Percentiles rank a stretch among this genome's conserved stretches.
Evolutionary conservation across 2,888 invertebrate species (phyloP).

Genomic region (Ectemnius lituratus): DNA sequence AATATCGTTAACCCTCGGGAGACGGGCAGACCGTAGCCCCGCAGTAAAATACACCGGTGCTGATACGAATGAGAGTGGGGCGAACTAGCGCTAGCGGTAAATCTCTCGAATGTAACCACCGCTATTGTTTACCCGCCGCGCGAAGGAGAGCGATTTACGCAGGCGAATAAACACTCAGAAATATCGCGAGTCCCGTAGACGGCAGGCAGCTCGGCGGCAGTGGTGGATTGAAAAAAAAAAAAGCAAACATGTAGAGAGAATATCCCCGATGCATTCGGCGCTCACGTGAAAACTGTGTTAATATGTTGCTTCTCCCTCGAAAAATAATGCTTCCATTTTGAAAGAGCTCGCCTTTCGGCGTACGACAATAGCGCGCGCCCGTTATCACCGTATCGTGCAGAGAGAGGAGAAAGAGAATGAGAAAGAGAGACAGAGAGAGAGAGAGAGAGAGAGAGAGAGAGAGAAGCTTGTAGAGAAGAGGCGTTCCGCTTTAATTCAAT

Average conservation of each 20-base stretch:
- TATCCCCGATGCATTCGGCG: too few relatives aligned
- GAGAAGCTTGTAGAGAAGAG: background rate
- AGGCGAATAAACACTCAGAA: background rate
- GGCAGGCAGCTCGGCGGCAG: too few relatives aligned
- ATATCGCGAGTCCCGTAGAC: too few relatives aligned
- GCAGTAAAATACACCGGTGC: background rate
- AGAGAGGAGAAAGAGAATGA: too few relatives aligned
- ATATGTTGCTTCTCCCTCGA: background rate
- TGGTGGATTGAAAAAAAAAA: too few relatives aligned
- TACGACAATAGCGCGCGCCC: too few relatives aligned
- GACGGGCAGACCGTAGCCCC: background rate
- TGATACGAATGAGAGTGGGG: background rate
- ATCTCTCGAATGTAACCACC: slow-evolving; percentile 1
- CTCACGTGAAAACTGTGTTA: too few relatives aligned
- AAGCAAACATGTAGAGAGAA: too few relatives aligned
- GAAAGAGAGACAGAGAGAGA: background rate
- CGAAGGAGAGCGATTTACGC: slow-evolving; percentile 7
- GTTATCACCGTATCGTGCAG: background rate
- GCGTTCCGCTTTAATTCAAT: too few relatives aligned
- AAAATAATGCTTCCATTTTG: background rate
- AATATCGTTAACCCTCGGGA: background rate
- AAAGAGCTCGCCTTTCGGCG: background rate
- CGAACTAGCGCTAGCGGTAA: slow-evolving; percentile 1
- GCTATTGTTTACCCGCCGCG: background rate
- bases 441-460: background rate